Conservation (phyloP, 2,113 vertebrate species). For the Helogale parvula region DNA sequence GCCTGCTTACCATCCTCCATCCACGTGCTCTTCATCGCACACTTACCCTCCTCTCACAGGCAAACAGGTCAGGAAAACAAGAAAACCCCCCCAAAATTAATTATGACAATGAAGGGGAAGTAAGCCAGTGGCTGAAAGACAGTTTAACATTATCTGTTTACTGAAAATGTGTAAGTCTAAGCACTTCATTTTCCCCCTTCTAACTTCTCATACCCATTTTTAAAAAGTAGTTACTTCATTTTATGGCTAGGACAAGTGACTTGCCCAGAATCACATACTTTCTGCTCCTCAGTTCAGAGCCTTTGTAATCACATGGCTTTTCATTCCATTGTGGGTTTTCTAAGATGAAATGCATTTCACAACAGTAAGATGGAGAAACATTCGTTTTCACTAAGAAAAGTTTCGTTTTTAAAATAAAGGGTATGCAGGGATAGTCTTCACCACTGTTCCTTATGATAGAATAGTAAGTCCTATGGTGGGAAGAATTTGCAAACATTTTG, state of each 20-base stretch:
- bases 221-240: background rate
- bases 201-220: background rate
- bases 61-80: background rate
- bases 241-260: background rate
- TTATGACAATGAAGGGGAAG: background rate
- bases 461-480: background rate
- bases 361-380: constrained; percentile 16
- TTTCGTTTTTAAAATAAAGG: constrained; percentile 50
- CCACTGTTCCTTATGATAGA: constrained; percentile 31
- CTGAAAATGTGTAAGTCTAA: background rate
- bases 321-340: background rate
- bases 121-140: constrained; percentile 1
- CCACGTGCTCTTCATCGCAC: background rate
- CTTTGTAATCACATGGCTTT: background rate
- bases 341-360: background rate
- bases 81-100: background rate
- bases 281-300: background rate
- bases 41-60: background rate
- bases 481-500: constrained; percentile 58
- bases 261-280: background rate
- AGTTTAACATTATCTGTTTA: constrained; percentile 20
- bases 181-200: background rate
- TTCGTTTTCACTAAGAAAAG: constrained; percentile 48
- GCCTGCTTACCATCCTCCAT: background rate
- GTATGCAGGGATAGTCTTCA: background rate